Conservation (phyloP, 2,888 invertebrate genomes). For the Osmoderma eremita region DNA sequence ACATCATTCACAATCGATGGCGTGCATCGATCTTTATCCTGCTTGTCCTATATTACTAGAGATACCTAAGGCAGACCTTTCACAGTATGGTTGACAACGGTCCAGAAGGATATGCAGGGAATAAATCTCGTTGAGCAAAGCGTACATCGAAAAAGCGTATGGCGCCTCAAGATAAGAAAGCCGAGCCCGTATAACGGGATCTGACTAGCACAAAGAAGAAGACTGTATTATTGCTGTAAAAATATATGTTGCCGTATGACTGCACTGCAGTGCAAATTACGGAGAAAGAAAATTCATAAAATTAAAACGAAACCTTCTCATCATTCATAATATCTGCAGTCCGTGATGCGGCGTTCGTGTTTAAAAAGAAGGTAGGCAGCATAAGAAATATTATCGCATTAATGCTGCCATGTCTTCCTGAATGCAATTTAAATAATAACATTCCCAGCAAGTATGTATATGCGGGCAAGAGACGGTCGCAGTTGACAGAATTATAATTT, state of each 20-base stretch:
- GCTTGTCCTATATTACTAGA: no score
- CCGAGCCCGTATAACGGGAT: no score
- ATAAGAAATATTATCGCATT: slow-evolving; percentile 33
- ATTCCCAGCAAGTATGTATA: slow-evolving; percentile 24
- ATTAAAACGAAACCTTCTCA: slow-evolving; percentile 15
- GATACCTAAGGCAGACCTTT: no score
- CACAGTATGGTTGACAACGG: no score
- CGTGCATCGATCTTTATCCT: no score
- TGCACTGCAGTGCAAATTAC: neutral
- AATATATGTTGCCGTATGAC: no score
- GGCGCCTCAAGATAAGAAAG: no score
- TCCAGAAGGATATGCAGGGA: no score
- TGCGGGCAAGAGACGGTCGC: slow-evolving; percentile 28
- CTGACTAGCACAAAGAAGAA: no score
- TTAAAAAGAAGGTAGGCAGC: slow-evolving; percentile 12
- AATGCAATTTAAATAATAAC: slow-evolving; percentile 40
- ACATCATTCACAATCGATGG: no score
- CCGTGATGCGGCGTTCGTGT: neutral
- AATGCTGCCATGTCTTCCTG: slow-evolving; percentile 31
- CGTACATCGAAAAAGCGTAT: no score
- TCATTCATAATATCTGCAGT: slow-evolving; percentile 5
- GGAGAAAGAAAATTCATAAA: neutral
- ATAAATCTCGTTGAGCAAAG: no score
- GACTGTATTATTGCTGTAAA: neutral
- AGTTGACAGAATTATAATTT: slow-evolving; percentile 44